Evolutionary conservation across 2,888 invertebrate species (phyloP).

Genomic region (Gryllus longicercus): DNA sequence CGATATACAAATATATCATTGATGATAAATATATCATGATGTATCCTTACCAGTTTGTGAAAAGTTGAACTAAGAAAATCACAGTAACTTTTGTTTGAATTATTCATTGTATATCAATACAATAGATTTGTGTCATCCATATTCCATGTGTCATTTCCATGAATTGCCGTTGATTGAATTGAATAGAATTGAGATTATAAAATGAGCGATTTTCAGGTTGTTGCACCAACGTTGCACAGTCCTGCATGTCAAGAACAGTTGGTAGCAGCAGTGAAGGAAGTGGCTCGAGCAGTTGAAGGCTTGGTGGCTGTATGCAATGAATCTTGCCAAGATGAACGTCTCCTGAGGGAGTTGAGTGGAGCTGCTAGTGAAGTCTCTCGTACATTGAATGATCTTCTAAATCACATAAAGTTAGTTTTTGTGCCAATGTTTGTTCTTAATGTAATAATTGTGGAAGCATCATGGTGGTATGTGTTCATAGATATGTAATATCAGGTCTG

Average conservation of each 20-base stretch:
- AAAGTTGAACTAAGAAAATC: neutral
- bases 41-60: neutral
- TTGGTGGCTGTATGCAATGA: conserved; percentile 80
- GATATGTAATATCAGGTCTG: neutral
- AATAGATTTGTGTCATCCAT: neutral
- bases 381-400: conserved; percentile 82
- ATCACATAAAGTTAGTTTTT: conserved; percentile 71
- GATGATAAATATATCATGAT: too few species aligned
- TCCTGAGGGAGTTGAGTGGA: conserved; percentile 69
- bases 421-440: neutral
- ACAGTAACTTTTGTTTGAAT: neutral
- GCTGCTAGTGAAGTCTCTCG: conserved; percentile 87
- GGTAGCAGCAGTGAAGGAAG: conserved; percentile 87
- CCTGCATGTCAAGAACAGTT: conserved; percentile 86
- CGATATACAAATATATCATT: neutral
- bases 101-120: neutral
- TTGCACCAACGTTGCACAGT: conserved; percentile 78
- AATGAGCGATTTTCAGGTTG: conserved; percentile 52
- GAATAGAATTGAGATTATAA: too few species aligned
- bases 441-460: neutral
- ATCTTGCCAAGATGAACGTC: conserved; percentile 63
- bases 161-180: too few species aligned
- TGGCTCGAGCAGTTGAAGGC: conserved; percentile 85
- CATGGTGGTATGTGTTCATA: neutral
- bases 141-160: neutral